Conservation (phyloP, 30 jellyfish, hydroid and myxozoan species). For the Aurelia coerulea region DNA sequence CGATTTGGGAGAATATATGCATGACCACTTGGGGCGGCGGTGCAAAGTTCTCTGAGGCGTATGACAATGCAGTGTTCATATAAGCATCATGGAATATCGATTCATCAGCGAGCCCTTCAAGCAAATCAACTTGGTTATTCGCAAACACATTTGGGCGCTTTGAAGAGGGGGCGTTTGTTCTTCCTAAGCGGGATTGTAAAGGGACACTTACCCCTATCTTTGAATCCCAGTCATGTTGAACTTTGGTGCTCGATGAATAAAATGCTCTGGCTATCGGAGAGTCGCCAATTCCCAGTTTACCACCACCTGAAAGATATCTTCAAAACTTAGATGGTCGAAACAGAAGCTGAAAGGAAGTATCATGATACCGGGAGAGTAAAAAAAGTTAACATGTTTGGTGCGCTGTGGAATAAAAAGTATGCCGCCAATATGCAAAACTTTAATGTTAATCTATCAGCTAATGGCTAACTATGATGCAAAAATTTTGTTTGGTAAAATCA, state of each 20-base stretch:
- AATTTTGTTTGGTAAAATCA: too few relatives aligned
- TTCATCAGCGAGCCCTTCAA: slow-evolving; percentile 58
- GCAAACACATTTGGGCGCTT: slow-evolving; percentile 31
- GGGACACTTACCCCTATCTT: slow-evolving; percentile 38
- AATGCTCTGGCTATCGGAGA: slow-evolving; percentile 51
- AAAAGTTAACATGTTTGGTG: too few relatives aligned
- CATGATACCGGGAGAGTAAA: too few relatives aligned
- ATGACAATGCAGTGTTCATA: slow-evolving; percentile 27
- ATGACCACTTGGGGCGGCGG: slow-evolving; percentile 51
- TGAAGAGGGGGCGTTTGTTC: background rate
- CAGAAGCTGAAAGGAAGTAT: too few relatives aligned
- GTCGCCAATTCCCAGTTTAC: background rate
- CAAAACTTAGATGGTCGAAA: too few relatives aligned
- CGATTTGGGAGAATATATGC: slow-evolving; percentile 29
- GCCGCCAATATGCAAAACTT: too few relatives aligned
- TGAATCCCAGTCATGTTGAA: background rate
- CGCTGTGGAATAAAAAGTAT: too few relatives aligned
- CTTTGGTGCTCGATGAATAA: background rate
- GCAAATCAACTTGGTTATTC: slow-evolving; percentile 18
- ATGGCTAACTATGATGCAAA: too few relatives aligned
- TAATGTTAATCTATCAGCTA: too few relatives aligned
- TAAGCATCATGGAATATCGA: slow-evolving; percentile 19
- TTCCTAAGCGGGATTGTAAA: background rate
- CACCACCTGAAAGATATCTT: too few relatives aligned
- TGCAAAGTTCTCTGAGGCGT: slow-evolving; percentile 24